These are phyloP conservation scores for Tetragonula carbonaria DNA, from an alignment of 2,888 invertebrate species.

Conservation along the genomic window DNA sequence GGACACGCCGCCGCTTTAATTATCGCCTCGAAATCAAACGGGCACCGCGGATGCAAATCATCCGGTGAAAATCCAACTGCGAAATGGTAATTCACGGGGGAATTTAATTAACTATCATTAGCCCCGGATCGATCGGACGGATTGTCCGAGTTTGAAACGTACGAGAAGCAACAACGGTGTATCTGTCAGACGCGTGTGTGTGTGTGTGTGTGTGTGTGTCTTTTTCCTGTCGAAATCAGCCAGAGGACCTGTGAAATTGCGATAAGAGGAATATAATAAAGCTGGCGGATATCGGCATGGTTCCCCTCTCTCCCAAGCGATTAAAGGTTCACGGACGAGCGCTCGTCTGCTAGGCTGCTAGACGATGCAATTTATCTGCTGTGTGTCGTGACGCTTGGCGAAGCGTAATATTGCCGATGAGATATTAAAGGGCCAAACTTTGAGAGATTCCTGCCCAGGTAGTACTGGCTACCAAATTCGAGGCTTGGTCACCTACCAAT, in stretches of 20 bases:
- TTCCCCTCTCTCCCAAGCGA: constrained; percentile 25
- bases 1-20: too few relatives aligned
- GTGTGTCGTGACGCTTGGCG: constrained; percentile 52
- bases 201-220: too few relatives aligned
- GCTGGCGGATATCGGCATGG: constrained; percentile 35
- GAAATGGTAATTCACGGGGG: too few relatives aligned
- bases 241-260: constrained; percentile 45
- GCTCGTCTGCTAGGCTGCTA: constrained; percentile 52
- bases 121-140: too few relatives aligned
- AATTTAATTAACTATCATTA: too few relatives aligned
- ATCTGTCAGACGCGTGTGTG: too few relatives aligned
- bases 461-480: constrained; percentile 7
- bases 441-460: constrained; percentile 27
- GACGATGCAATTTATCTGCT: constrained; percentile 61
- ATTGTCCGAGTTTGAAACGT: too few relatives aligned
- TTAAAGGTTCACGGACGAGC: constrained; percentile 58
- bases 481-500: constrained; percentile 29
- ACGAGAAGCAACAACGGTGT: too few relatives aligned
- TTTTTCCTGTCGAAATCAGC: constrained; percentile 1
- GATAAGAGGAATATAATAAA: constrained; percentile 52
- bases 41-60: too few relatives aligned
- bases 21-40: too few relatives aligned
- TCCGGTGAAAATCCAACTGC: too few relatives aligned
- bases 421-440: constrained; percentile 63
- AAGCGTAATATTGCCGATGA: constrained; percentile 59